Base-by-base conservation (phyloP, 2,888 invertebrate species). In the Scrobipalpa atriplicella region DNA sequence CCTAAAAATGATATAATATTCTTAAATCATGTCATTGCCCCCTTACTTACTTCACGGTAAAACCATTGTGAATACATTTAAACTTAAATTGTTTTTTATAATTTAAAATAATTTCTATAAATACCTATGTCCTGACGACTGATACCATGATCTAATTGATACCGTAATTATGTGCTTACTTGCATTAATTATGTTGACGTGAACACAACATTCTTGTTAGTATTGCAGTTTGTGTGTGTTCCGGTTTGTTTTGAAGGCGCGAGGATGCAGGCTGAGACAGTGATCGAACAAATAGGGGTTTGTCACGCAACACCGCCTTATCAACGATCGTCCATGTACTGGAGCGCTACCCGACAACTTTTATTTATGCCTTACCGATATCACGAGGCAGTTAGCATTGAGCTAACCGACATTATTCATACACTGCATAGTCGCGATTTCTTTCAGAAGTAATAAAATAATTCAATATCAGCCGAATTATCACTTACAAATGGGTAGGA, bases 201-300 rank as follows among this genome's bases (percentile, higher is more conserved):
- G 7, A 54, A 39, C 38, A n/a, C 2, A 8, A 2, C 19, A 38
- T 38, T 38, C 7, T 16, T 18, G 19, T 62, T 9, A 2, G 41
- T 66, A 68, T 72, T 72, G 72, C 71, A 72, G 79, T 80, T 79
- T 83, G 81, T 86, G 86, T 87, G 86, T 86, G 86, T 83, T 83
- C 84, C 81, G 71, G 78, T 80, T 78, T 77, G 79, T 85, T 83
- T 80, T 82, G 86, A 88, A 86, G 84, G 84, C 76, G 85, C 81
- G 82, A 84, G 86, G 87, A 86, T 86, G 86, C 87, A 81, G 84
- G 71, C 74, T 75, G 80, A 89, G 88, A 91, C 91, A 91, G 90
- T 89, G 89, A 90, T 89, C 86, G 83, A 85, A 90, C 92, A 90
- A 92, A 92, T 92, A 91, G 91, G 82, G 83, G 77, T 87, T 87